A percentile compares a stretch with the other conserved stretches of the same genome.
Conservation (phyloP, 2,113 vertebrate species). For the Dromiciops gliroides region DNA sequence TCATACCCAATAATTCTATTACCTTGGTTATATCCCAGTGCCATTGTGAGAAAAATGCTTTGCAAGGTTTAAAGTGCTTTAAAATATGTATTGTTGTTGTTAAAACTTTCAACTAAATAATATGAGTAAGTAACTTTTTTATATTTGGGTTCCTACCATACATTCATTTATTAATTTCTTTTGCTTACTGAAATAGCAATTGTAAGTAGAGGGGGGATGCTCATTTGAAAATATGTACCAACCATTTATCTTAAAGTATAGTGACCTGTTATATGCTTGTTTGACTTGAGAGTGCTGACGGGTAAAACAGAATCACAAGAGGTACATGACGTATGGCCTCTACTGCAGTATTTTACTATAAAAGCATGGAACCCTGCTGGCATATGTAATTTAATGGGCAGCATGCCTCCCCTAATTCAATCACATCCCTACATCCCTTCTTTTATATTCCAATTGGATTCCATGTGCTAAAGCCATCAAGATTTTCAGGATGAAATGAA, state of each 20-base stretch:
- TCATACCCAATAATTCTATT: background rate
- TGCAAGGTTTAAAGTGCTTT: background rate
- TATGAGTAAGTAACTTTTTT: background rate
- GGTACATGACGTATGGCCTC: constrained; percentile 74
- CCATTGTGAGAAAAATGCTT: background rate
- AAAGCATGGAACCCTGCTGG: constrained; percentile 89
- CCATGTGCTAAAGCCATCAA: constrained; percentile 98
- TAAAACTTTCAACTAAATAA: background rate
- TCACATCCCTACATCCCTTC: constrained; percentile 93
- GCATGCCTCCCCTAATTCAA: constrained; percentile 94
- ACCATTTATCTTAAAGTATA: constrained; percentile 60
- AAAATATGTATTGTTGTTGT: background rate
- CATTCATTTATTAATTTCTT: constrained; percentile 20
- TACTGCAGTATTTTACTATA: constrained; percentile 83
- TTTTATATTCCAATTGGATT: constrained; percentile 99
- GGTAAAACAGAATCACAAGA: constrained; percentile 76
- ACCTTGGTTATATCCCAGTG: background rate
- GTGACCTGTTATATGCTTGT: constrained; percentile 54
- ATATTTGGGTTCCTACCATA: background rate
- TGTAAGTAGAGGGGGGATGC: background rate
- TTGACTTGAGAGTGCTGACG: constrained; percentile 64
- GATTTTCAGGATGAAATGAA: constrained; percentile 99
- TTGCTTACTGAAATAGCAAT: constrained; percentile 33
- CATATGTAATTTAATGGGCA: constrained; percentile 92
- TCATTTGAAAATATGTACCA: constrained; percentile 38